phyloP scores from a whole-genome alignment of 2,888 invertebrate genomes.

The Ennomos erosarius region DNA sequence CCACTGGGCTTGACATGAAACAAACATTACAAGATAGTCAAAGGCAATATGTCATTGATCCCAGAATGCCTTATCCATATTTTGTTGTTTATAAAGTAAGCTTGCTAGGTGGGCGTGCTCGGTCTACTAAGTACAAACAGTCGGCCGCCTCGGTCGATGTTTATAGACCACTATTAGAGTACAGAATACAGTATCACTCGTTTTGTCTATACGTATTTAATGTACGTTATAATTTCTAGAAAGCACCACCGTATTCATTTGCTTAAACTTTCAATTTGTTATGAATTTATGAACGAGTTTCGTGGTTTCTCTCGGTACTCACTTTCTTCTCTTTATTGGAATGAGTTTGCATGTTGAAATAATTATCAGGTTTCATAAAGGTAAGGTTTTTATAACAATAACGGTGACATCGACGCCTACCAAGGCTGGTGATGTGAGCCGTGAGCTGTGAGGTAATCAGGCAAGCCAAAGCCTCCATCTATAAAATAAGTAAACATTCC shows the following conservation, averaged over 20 bases:
- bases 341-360: slow-evolving; percentile 28
- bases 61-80: slow-evolving; percentile 48
- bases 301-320: slow-evolving; percentile 62
- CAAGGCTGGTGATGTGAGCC: too few species aligned
- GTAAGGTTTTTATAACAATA: background rate
- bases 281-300: slow-evolving; percentile 66
- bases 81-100: slow-evolving; percentile 31
- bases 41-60: slow-evolving; percentile 6
- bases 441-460: too few species aligned
- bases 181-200: slow-evolving; percentile 48
- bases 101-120: slow-evolving; percentile 64
- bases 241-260: slow-evolving; percentile 74
- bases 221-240: slow-evolving; percentile 74
- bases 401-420: background rate
- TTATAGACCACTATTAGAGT: slow-evolving; percentile 35
- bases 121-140: slow-evolving; percentile 69
- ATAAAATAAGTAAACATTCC: too few species aligned
- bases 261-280: slow-evolving; percentile 79
- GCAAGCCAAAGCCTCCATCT: too few species aligned
- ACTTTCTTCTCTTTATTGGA: slow-evolving; percentile 44
- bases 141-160: slow-evolving; percentile 49
- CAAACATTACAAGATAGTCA: background rate
- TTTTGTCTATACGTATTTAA: slow-evolving; percentile 54
- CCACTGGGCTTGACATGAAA: too few species aligned
- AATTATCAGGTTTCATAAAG: slow-evolving; percentile 5